phyloP scores from a whole-genome alignment of 2,888 invertebrate species.

The Acrobasis suavella region DNA sequence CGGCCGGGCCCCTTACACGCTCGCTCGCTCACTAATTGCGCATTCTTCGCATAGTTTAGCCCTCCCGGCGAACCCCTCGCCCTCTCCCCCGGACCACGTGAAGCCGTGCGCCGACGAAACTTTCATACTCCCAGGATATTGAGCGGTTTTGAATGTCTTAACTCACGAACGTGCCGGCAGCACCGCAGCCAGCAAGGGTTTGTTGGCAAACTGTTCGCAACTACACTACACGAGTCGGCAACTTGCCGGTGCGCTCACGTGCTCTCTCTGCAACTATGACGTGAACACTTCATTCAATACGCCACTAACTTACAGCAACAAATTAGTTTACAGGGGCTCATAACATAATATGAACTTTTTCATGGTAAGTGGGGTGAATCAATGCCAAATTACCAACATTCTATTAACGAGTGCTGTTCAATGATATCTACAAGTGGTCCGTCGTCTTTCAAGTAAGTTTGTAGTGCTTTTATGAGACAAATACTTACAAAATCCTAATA shows the following conservation, averaged over 20 bases:
- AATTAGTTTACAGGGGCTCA: too few relatives aligned
- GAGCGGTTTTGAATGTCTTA: conserved; percentile 83
- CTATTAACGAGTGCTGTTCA: too few relatives aligned
- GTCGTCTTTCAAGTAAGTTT: too few relatives aligned
- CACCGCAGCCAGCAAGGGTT: conserved; percentile 60
- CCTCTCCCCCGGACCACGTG: conserved; percentile 80
- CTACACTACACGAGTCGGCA: conserved; percentile 50
- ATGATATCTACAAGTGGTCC: too few relatives aligned
- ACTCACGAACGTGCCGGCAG: conserved; percentile 76
- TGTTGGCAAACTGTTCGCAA: conserved; percentile 71
- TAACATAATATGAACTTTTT: too few relatives aligned
- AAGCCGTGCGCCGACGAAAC: conserved; percentile 81
- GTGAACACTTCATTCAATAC: conserved; percentile 14
- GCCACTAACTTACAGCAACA: neutral
- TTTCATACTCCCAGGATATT: conserved; percentile 81
- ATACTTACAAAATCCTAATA: too few relatives aligned
- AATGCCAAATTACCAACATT: too few relatives aligned
- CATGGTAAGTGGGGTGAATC: too few relatives aligned
- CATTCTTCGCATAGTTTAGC: conserved; percentile 98
- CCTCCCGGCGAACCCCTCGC: conserved; percentile 84
- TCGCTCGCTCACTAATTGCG: conserved; percentile 96
- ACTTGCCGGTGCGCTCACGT: conserved; percentile 42
- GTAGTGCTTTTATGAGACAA: too few relatives aligned
- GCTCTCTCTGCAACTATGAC: conserved; percentile 26
- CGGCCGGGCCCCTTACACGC: conserved; percentile 85